These are phyloP conservation scores for Unio pictorum DNA, from an alignment of 2,888 invertebrate species.

Conservation along the genomic window DNA sequence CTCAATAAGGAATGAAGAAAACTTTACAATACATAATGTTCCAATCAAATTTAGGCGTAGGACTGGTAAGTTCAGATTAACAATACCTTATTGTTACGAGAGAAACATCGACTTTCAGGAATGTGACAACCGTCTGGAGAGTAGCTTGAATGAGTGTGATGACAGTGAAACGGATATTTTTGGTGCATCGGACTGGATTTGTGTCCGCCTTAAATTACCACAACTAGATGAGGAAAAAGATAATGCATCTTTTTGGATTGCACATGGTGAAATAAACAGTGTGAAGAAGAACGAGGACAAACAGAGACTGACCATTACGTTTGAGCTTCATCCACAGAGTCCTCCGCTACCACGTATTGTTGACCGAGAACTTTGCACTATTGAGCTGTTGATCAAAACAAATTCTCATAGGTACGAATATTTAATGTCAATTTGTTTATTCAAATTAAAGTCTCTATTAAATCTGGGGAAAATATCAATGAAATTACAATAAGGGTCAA, in stretches of 20 bases:
- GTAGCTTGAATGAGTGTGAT: not conserved
- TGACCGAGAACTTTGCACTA: conserved; percentile 3
- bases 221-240: no score
- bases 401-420: no score
- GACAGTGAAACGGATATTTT: no score
- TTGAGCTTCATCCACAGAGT: conserved; percentile 17
- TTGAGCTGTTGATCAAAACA: conserved; percentile 9
- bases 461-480: no score
- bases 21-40: conserved; percentile 24
- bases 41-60: conserved; percentile 15
- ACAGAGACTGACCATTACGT: conserved; percentile 12
- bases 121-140: no score
- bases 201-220: no score
- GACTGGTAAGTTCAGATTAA: conserved; percentile 17
- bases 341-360: not conserved
- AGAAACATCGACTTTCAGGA: conserved; percentile 23
- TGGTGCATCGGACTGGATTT: no score
- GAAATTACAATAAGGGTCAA: no score
- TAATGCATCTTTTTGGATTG: conserved; percentile 11
- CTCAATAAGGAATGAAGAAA: conserved; percentile 14
- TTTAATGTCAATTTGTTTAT: no score
- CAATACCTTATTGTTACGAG: conserved; percentile 13
- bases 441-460: no score
- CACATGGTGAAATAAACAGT: conserved; percentile 17
- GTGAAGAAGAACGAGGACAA: conserved; percentile 8